Evolutionary conservation across 2,888 invertebrate genomes (phyloP).

Genomic region (Atethmia centrago): DNA sequence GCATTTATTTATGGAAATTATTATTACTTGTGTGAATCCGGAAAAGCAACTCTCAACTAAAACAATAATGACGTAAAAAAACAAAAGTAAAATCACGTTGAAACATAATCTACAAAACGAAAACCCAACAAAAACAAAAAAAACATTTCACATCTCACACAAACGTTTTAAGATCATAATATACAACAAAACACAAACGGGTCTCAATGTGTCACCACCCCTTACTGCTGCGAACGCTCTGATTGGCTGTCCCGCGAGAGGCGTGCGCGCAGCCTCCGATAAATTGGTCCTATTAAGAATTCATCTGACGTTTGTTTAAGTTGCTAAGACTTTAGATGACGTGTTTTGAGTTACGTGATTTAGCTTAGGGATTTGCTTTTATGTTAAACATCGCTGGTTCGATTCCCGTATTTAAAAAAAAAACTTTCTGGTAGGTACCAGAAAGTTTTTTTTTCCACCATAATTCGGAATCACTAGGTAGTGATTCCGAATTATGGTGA

Average conservation of each 20-base stretch:
- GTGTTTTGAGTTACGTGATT: neutral
- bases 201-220: slow-evolving; percentile 36
- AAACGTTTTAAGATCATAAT: slow-evolving; percentile 1
- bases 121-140: neutral
- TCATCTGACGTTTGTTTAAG: neutral
- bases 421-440: too few species aligned
- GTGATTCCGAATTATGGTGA: too few species aligned
- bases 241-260: slow-evolving; percentile 59
- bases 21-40: too few species aligned
- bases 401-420: neutral
- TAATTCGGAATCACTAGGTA: too few species aligned
- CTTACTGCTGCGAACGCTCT: slow-evolving; percentile 24
- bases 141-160: slow-evolving; percentile 8
- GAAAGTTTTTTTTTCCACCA: too few species aligned
- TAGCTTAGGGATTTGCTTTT: neutral
- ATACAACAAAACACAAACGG: slow-evolving; percentile 9
- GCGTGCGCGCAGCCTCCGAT: slow-evolving; percentile 63
- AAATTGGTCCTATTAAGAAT: slow-evolving; percentile 31
- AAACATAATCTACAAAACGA: neutral
- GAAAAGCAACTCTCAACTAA: neutral
- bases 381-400: neutral
- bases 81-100: neutral
- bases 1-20: neutral
- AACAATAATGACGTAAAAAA: neutral
- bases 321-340: neutral